Percentiles rank a stretch among this genome's conserved stretches.
Conservation (phyloP, 2,797 vertebrate species). For the Pangasius larnaudii region DNA sequence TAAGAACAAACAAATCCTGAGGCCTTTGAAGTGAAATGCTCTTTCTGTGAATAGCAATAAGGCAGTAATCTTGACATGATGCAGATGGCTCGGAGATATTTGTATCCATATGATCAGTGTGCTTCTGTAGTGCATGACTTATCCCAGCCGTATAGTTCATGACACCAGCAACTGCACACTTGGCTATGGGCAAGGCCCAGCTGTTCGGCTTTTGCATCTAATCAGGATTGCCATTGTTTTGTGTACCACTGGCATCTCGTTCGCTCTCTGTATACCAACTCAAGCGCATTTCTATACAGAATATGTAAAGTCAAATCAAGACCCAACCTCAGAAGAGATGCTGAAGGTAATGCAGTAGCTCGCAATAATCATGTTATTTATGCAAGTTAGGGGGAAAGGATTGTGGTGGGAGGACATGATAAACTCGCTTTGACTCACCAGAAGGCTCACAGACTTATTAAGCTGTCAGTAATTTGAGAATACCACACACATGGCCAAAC, state of each 20-base stretch:
- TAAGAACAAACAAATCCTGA: slow-evolving; percentile 40
- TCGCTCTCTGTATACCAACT: not conserved
- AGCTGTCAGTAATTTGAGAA: slow-evolving; percentile 32
- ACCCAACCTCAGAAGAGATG: not conserved
- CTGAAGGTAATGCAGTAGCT: slow-evolving; percentile 25
- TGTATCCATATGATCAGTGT: slow-evolving; percentile 35
- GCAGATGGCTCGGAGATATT: slow-evolving; percentile 41
- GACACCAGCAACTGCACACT: slow-evolving; percentile 40
- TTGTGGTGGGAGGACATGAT: slow-evolving; percentile 25
- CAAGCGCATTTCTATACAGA: not conserved
- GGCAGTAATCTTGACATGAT: slow-evolving; percentile 48
- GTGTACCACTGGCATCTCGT: not conserved
- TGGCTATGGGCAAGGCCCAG: slow-evolving; percentile 28
- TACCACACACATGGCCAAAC: slow-evolving; percentile 5
- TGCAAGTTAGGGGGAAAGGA: slow-evolving; percentile 19
- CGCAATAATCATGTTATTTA: slow-evolving; percentile 23
- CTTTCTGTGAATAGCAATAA: slow-evolving; percentile 40
- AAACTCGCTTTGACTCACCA: slow-evolving; percentile 32
- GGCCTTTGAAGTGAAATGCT: slow-evolving; percentile 47
- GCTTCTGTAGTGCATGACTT: slow-evolving; percentile 30
- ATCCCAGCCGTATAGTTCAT: slow-evolving; percentile 38
- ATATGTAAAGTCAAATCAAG: not conserved
- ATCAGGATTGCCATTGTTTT: slow-evolving; percentile 12
- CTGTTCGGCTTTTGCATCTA: slow-evolving; percentile 29
- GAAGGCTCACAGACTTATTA: slow-evolving; percentile 27